Evolutionary conservation across 2,113 vertebrate species (phyloP).

Genomic region (Catagonus wagneri): DNA sequence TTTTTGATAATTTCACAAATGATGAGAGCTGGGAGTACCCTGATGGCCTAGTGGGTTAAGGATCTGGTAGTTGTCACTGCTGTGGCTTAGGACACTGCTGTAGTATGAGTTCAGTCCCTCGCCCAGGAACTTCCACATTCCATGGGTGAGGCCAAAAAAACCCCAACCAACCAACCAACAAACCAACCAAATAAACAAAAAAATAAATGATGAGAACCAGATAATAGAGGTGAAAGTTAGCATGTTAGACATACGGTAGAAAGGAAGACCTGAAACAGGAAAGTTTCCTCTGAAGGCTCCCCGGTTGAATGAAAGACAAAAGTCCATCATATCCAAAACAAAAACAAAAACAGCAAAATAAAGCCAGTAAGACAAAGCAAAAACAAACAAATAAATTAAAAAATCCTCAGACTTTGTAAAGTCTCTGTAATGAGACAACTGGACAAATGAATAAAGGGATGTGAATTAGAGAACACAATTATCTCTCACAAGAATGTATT

Average conservation of each 20-base stretch:
- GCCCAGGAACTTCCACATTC: no score
- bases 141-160: no score
- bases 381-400: neutral
- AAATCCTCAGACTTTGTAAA: neutral
- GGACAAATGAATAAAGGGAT: neutral
- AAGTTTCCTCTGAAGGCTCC: conserved; percentile 27
- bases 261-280: conserved; percentile 5
- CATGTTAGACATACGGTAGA: neutral
- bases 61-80: no score
- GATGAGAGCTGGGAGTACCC: neutral
- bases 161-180: no score
- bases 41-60: no score
- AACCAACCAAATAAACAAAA: no score
- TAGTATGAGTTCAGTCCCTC: no score
- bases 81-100: no score
- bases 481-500: neutral
- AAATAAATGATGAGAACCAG: neutral
- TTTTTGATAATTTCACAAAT: conserved; percentile 9
- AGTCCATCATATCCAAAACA: neutral
- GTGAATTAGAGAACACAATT: neutral
- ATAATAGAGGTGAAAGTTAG: neutral
- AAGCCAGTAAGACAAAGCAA: neutral
- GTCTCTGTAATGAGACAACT: neutral
- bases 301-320: neutral
- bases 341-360: neutral